Conservation (phyloP, 2,113 vertebrate species). For the Scophthalmus maximus region DNA sequence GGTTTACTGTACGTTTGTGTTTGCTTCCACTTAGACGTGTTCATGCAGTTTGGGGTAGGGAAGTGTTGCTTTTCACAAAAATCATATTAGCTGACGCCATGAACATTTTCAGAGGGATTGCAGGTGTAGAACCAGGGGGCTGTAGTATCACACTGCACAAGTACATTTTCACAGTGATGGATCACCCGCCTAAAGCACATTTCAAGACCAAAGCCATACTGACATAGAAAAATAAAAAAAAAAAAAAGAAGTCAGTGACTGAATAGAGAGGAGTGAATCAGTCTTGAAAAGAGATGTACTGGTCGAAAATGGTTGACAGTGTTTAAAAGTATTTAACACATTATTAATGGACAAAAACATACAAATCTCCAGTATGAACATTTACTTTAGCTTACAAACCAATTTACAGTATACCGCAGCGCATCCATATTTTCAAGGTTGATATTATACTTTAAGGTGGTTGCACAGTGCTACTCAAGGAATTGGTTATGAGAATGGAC, state of each 20-base stretch:
- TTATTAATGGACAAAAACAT: neutral
- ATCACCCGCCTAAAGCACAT: conserved; percentile 13
- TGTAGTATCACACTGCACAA: conserved; percentile 5
- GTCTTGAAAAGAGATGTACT: too few relatives aligned
- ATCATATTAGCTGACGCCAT: neutral
- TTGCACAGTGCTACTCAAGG: conserved; percentile 43
- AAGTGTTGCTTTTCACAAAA: neutral
- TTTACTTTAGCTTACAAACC: neutral
- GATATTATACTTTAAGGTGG: conserved; percentile 25
- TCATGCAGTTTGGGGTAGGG: too few relatives aligned
- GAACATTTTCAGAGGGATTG: too few relatives aligned
- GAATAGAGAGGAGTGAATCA: neutral
- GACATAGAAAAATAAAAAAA: too few relatives aligned
- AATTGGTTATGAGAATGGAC: conserved; percentile 56
- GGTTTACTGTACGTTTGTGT: too few relatives aligned
- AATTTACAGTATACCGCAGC: neutral
- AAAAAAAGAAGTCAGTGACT: conserved; percentile 12
- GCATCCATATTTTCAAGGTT: conserved; percentile 36
- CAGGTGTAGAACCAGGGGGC: neutral
- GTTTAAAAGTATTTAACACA: neutral
- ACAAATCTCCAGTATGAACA: neutral
- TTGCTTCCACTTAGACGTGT: too few relatives aligned
- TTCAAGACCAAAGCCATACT: neutral
- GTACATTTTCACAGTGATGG: neutral
- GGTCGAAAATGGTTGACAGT: neutral